Evolutionary conservation across 2,888 invertebrate genomes (phyloP).

Genomic region (Dichetophora obliterata): DNA sequence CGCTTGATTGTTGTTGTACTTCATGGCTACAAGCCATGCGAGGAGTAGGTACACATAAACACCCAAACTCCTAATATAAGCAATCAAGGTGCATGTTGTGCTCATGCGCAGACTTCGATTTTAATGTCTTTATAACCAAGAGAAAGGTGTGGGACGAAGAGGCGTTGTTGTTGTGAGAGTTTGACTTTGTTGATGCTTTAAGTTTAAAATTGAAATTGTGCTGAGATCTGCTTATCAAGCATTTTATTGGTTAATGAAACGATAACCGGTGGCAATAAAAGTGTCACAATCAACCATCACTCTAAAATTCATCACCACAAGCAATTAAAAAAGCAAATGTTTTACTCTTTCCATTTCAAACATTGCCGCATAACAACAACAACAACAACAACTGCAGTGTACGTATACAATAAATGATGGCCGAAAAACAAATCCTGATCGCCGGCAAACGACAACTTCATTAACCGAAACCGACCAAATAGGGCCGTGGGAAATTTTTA

Average conservation of each 20-base stretch:
- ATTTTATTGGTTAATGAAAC: background rate
- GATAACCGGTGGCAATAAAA: background rate
- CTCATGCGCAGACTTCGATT: background rate
- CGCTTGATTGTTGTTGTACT: background rate
- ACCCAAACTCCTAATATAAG: background rate
- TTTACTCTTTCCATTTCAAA: background rate
- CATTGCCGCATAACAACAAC: background rate
- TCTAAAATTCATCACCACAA: background rate
- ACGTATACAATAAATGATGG: no score
- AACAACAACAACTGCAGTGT: no score
- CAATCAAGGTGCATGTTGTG: background rate
- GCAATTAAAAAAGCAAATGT: background rate
- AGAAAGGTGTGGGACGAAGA: background rate
- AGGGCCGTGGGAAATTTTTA: slow-evolving; percentile 52
- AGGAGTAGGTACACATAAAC: background rate
- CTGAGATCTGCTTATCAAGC: background rate
- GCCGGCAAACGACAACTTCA: slow-evolving; percentile 44
- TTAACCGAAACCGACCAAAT: slow-evolving; percentile 48
- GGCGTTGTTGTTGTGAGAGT: background rate
- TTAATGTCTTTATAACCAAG: slow-evolving; percentile 26
- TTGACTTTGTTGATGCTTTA: background rate
- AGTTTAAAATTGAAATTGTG: slow-evolving; percentile 10
- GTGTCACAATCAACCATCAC: background rate
- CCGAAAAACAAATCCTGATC: background rate
- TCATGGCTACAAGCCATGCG: background rate